Conservation (phyloP, 2,113 vertebrate species). For the Zootoca vivipara region DNA sequence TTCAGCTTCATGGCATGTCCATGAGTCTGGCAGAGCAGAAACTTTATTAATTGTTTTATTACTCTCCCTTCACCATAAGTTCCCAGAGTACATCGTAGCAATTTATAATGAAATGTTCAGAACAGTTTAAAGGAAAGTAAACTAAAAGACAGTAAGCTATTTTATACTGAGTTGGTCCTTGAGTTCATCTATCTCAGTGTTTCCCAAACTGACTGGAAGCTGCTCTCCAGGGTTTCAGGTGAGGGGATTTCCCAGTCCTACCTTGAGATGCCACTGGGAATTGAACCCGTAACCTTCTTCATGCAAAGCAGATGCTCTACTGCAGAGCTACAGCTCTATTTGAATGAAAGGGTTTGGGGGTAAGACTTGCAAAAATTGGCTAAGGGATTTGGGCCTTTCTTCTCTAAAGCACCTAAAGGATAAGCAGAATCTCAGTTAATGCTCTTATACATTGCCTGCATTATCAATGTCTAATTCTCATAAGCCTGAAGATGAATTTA, state of each 20-base stretch:
- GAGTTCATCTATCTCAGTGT: no score
- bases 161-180: no score
- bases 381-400: background rate
- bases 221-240: no score
- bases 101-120: no score
- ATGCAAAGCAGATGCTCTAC: no score
- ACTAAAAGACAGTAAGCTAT: no score
- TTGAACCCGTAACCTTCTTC: no score
- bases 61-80: background rate
- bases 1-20: no score
- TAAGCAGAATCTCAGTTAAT: background rate
- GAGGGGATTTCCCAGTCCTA: no score
- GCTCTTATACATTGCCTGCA: background rate
- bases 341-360: background rate
- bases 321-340: background rate
- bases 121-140: no score
- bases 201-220: no score
- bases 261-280: no score
- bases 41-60: background rate
- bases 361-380: background rate
- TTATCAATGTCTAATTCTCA: background rate
- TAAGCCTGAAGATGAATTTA: background rate
- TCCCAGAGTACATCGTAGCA: background rate
- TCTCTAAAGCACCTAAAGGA: background rate
- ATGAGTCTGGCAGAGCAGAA: background rate